Evolutionary conservation across 23 tunicate genomes (phyloP).

Genomic region (Halocynthia roretzi): DNA sequence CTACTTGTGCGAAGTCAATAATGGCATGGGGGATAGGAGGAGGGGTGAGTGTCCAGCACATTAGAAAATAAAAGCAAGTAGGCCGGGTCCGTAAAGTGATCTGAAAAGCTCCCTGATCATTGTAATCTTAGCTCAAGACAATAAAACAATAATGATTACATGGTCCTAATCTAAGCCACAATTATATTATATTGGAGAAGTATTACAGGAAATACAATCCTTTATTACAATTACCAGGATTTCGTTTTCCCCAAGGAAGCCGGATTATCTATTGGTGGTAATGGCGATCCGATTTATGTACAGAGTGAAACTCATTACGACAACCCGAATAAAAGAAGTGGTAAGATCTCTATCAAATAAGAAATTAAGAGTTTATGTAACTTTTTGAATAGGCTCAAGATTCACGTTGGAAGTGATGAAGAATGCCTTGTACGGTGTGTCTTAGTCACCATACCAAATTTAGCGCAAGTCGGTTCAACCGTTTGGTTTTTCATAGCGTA

Average conservation of each 20-base stretch:
- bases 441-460: too few species aligned
- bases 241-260: slow-evolving; percentile 30
- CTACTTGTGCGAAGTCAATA: slow-evolving; percentile 11
- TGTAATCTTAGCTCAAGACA: too few species aligned
- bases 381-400: not conserved
- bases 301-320: slow-evolving; percentile 50
- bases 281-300: slow-evolving; percentile 28
- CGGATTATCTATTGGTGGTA: slow-evolving; percentile 35
- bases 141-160: too few species aligned
- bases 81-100: too few species aligned
- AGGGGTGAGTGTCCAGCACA: slow-evolving; percentile 8
- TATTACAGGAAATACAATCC: not conserved
- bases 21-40: slow-evolving; percentile 49
- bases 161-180: not conserved
- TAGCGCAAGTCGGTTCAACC: too few species aligned
- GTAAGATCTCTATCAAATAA: not conserved
- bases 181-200: not conserved
- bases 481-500: not conserved
- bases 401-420: not conserved
- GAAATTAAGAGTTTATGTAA: not conserved
- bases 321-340: slow-evolving; percentile 25
- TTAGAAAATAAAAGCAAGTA: too few species aligned
- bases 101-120: too few species aligned
- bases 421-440: not conserved
- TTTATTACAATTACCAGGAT: not conserved